Base-by-base conservation (phyloP, 2,888 invertebrate genomes). In the Drosophila paracracens region DNA sequence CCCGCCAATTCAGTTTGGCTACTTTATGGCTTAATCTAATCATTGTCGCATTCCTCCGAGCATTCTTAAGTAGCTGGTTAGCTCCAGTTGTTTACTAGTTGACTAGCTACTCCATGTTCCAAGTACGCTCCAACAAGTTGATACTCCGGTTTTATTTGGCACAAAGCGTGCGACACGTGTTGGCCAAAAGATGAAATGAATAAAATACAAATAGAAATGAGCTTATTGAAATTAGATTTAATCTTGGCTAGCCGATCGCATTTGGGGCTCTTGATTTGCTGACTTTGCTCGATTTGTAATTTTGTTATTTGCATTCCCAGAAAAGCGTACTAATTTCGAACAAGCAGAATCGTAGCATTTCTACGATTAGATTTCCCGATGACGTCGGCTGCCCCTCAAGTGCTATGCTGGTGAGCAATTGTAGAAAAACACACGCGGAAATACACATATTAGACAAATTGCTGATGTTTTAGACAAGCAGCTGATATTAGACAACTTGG, bases 131-230 rank as follows among this genome's bases (percentile, higher is more conserved):
- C 74, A 83, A 83, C 78, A 77, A 83, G 84, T 82, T 79, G 56
- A 53, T 60, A 58, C 16, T 11, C 6, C 13, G 18, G 2, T 7
- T 36, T 0, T 16, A 36, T 7, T 33, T 33, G 33, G 36, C 36
- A 31, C 7, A 52, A 70, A 83, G 71, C 83, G 87, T 89, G 87
- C 43, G 59, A 67, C 82, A 71, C 89, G 75, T 78, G 88, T 81
- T 87, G 75, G 64, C 67, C 64, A 61, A 71, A 4, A 8, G 21
- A 54, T 43, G 11, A 43, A 21, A 43, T 43, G 6, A 25, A 50
- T 1, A 29, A n/a, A 40, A 40, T 31, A 33, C 40, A 50, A 61
- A 81, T 59, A 57, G 50, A 51, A 46, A 21, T 31, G 6, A 43
- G 38, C 13, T 36, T 29, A 57, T 65, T 69, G 31, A 43, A 71